phyloP scores from a whole-genome alignment of 2,797 vertebrate genomes.

The Danionella dracula region DNA sequence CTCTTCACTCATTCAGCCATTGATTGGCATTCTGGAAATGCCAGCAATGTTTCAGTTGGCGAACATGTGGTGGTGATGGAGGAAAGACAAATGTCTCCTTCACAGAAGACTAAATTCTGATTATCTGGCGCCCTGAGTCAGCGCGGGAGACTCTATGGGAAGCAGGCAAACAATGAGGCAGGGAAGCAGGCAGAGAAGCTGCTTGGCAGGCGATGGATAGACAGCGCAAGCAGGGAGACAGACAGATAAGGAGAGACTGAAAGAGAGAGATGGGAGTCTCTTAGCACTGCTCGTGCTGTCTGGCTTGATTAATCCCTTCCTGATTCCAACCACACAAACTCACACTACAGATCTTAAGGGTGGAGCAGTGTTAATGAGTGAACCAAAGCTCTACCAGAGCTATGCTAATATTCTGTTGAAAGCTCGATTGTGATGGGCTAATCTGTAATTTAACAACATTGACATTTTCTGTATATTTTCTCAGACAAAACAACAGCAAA shows the following conservation, averaged over 20 bases:
- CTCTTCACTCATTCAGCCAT: constrained; percentile 13
- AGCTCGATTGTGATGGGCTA: too few relatives aligned
- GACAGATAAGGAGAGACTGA: constrained; percentile 38
- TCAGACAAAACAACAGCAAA: too few relatives aligned
- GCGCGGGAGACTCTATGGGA: constrained; percentile 22
- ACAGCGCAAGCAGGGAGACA: constrained; percentile 21
- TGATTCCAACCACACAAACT: constrained; percentile 29
- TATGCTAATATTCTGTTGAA: too few relatives aligned
- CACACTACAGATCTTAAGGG: constrained; percentile 15
- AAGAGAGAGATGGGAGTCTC: constrained; percentile 28
- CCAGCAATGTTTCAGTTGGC: constrained; percentile 49
- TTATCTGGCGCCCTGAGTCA: constrained; percentile 69
- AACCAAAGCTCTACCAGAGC: too few relatives aligned
- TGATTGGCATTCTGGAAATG: constrained; percentile 36
- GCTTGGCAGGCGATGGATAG: constrained; percentile 39
- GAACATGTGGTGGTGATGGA: constrained; percentile 51
- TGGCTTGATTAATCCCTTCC: constrained; percentile 40
- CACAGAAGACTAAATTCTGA: constrained; percentile 75
- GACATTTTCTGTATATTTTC: too few relatives aligned
- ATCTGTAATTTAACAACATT: too few relatives aligned
- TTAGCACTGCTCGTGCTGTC: constrained; percentile 39
- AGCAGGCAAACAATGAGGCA: constrained; percentile 55
- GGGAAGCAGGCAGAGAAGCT: constrained; percentile 37
- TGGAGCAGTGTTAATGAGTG: background rate
- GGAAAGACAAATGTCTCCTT: constrained; percentile 73